Conservation (phyloP, 2,888 invertebrate genomes). For the Mimachlamys varia region DNA sequence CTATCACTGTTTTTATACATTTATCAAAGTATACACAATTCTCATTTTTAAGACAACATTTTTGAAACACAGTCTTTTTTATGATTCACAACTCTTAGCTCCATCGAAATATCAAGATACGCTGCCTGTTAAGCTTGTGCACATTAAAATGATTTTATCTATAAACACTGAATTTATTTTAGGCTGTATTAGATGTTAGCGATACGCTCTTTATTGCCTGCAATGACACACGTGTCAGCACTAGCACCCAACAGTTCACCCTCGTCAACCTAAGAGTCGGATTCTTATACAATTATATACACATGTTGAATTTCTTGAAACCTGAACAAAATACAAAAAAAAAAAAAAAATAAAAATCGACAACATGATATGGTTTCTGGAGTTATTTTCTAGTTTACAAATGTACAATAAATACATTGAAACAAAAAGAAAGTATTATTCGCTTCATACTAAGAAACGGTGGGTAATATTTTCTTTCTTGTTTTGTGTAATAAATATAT, state of each 20-base stretch:
- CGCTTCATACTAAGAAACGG: too few relatives aligned
- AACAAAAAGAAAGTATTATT: too few relatives aligned
- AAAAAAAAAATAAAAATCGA: too few relatives aligned
- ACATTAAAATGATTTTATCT: conserved; percentile 14
- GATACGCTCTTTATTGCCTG: background rate
- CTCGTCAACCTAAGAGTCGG: background rate
- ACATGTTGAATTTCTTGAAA: background rate
- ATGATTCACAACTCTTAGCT: background rate
- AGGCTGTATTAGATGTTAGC: background rate
- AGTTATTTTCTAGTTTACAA: too few relatives aligned
- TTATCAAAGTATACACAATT: background rate
- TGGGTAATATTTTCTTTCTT: too few relatives aligned
- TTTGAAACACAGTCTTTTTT: background rate
- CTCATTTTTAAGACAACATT: background rate
- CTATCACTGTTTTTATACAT: background rate
- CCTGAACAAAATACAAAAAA: background rate
- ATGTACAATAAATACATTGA: too few relatives aligned
- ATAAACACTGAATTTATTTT: background rate
- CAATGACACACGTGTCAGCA: background rate
- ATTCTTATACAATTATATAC: background rate
- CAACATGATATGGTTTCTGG: too few relatives aligned
- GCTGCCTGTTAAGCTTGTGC: background rate
- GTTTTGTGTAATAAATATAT: too few relatives aligned
- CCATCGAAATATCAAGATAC: background rate
- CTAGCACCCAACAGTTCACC: background rate